Conservation (phyloP, 2,888 invertebrate species). For the Rapana venosa region DNA sequence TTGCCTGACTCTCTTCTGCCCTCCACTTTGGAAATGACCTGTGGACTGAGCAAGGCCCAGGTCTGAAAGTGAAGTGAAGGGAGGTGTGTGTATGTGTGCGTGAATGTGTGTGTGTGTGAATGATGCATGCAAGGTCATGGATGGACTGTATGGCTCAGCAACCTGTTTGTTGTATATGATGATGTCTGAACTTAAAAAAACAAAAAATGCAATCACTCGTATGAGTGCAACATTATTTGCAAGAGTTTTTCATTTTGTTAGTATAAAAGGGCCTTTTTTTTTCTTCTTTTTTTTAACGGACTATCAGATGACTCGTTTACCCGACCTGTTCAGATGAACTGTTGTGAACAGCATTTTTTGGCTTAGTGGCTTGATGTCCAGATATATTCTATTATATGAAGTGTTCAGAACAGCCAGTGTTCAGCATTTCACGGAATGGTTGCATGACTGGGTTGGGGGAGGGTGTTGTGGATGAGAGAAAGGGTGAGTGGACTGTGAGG, state of each 20-base stretch:
- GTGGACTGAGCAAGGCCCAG: not conserved
- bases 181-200: not conserved
- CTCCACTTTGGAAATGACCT: not conserved
- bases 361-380: too few species aligned
- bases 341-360: constrained; percentile 11
- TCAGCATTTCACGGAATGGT: not conserved
- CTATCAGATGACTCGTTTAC: not conserved
- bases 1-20: not conserved
- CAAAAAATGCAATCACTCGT: not conserved
- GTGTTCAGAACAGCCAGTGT: constrained; percentile 20
- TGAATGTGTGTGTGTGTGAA: not conserved
- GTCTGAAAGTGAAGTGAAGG: not conserved
- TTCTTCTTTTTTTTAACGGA: not conserved
- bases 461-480: not conserved
- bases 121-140: not conserved
- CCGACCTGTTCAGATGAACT: not conserved
- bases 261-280: not conserved
- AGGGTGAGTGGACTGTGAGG: not conserved
- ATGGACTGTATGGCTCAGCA: not conserved
- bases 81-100: not conserved
- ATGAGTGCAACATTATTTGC: not conserved
- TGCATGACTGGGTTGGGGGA: not conserved
- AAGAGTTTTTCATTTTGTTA: not conserved
- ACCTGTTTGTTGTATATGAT: too few species aligned
- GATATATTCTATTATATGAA: not conserved